Base-by-base conservation (phyloP, 2,113 vertebrate species). In the Orthonyx spaldingii region DNA sequence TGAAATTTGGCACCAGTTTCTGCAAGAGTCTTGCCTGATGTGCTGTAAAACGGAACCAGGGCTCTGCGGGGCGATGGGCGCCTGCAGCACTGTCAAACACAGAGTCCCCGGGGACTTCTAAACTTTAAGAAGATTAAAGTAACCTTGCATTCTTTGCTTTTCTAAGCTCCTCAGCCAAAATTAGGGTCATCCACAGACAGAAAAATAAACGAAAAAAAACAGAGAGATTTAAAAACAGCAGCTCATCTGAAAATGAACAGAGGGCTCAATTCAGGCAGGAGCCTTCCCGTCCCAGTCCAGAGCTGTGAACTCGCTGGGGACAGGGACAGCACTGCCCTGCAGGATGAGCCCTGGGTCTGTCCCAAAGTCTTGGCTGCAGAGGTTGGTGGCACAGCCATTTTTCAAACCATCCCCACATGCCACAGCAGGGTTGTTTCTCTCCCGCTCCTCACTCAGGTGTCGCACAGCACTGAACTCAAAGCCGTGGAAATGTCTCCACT, bases 301-400 rank as follows among this genome's bases (percentile, higher is more conserved):
- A 47, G 35, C 52, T 3, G 1, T 2, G 57, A 35, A 1, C 41
- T 5, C 2, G 0, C 64, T 6, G 32, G 0, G 1, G 46, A 0
- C 1, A 39, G 47, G 8, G 47, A 6, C 1, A 20, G 63, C 11
- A 12, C 5, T 46, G 42, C 12, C 1, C 41, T 24, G 59, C 64
- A 42, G 55, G 12, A 8, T 1, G 12, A 52, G 66, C 33, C 21
- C 46, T 6, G 0, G 28, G 53, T 8, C 57, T 39, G 69, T 12
- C 49, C 57, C 56, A 4, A 1, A 6, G 16, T 1, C 13, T 5
- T 26, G 41, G 6, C 57, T 33, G 33, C 68, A 47, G 26, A 3
- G 16, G 1, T 5, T 3, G 71, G 30, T 17, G 71, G 32, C 71
- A 42, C 30, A 11, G 42, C 24, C 16, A 1, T 8, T 10, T 9